Conservation (phyloP, 2,113 vertebrate genomes). For the Vulpes ferrilata region DNA sequence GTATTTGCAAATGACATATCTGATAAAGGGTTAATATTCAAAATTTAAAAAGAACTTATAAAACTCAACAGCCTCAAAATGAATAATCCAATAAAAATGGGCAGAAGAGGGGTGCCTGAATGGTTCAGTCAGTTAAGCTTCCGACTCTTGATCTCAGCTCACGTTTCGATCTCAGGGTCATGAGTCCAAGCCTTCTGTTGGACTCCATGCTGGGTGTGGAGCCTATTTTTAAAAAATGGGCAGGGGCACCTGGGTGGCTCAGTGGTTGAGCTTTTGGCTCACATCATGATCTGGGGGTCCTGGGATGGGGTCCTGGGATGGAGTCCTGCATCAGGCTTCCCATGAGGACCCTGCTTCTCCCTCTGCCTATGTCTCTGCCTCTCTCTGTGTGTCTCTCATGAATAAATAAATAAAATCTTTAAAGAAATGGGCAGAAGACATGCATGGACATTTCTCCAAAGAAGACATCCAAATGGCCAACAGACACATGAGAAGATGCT, state of each 20-base stretch:
- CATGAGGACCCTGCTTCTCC: too few species aligned
- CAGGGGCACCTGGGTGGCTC: not conserved
- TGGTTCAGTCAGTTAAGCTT: not conserved
- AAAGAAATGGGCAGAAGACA: not conserved
- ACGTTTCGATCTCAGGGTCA: not conserved
- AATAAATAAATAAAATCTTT: not conserved
- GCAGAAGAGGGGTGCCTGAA: not conserved
- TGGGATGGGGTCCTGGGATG: too few species aligned
- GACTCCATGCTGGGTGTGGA: not conserved
- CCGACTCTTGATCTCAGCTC: not conserved
- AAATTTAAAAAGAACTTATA: not conserved
- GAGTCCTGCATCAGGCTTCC: too few species aligned
- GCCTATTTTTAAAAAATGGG: not conserved
- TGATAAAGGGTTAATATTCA: not conserved
- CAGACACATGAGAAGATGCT: not conserved
- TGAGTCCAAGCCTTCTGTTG: not conserved
- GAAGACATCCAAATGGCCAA: not conserved
- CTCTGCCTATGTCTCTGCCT: too few species aligned
- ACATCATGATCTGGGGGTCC: too few species aligned
- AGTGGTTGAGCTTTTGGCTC: too few species aligned
- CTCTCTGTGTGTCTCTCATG: too few species aligned
- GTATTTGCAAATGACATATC: not conserved
- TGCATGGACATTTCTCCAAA: not conserved
- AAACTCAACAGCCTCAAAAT: not conserved
- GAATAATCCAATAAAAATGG: not conserved